A percentile compares a stretch with the other conserved stretches of the same genome.
Evolutionary conservation across 2,888 invertebrate species (phyloP).

Genomic region (Auanema sp.): DNA sequence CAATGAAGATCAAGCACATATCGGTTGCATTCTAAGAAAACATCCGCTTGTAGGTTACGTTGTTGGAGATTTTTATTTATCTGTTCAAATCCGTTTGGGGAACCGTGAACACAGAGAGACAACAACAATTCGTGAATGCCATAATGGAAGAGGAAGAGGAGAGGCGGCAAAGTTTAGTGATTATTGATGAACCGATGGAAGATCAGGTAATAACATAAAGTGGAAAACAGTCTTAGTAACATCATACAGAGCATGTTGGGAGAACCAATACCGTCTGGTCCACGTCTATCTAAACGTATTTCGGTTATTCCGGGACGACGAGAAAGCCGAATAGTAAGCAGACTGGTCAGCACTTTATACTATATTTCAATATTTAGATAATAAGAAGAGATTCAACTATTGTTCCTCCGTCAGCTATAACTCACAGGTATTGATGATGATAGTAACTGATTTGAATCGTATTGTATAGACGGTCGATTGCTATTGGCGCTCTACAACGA

Average conservation of each 20-base stretch:
- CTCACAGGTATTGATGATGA: not conserved
- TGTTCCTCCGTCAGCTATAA: not conserved
- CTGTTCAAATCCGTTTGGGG: slow-evolving; percentile 49
- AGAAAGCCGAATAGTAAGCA: not conserved
- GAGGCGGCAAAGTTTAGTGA: slow-evolving; percentile 38
- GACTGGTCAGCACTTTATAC: not conserved
- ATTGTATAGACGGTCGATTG: slow-evolving; percentile 26
- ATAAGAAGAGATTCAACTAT: slow-evolving; percentile 1
- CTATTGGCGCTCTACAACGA: slow-evolving; percentile 19
- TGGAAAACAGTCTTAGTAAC: not conserved
- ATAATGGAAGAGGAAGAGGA: slow-evolving; percentile 31
- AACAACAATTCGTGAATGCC: slow-evolving; percentile 47
- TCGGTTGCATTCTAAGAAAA: not conserved
- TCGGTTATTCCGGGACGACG: no score
- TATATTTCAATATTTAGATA: not conserved
- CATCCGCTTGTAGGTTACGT: slow-evolving; percentile 30
- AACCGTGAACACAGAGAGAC: slow-evolving; percentile 44
- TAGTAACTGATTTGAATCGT: not conserved
- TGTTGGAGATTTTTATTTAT: slow-evolving; percentile 53
- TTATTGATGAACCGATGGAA: slow-evolving; percentile 32
- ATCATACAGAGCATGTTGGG: no score
- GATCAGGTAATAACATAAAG: slow-evolving; percentile 6
- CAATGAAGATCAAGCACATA: no score
- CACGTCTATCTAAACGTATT: no score
- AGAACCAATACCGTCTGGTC: no score